These are phyloP conservation scores for Rhagoletis pomonella DNA, from an alignment of 1,140 invertebrate genomes.

Conservation along the genomic window DNA sequence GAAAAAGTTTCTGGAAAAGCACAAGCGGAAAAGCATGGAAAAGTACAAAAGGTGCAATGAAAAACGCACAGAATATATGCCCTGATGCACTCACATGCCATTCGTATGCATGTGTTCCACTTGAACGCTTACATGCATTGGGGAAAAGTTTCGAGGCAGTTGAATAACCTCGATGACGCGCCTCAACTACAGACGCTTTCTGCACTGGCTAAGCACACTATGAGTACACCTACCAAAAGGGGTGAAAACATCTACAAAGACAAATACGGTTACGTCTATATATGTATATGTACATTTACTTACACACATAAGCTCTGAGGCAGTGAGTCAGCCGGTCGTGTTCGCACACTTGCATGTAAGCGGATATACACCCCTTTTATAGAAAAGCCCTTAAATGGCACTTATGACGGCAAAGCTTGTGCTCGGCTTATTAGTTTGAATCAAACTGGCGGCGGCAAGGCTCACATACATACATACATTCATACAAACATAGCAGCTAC, in stretches of 20 bases:
- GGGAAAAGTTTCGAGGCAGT: not conserved
- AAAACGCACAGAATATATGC: not conserved
- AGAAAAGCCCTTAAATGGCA: slow-evolving; percentile 44
- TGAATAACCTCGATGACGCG: slow-evolving; percentile 38
- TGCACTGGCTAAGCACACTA: slow-evolving; percentile 14
- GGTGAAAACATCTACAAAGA: not conserved
- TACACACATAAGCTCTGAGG: not conserved
- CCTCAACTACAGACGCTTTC: slow-evolving; percentile 21
- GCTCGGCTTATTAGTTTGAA: slow-evolving; percentile 44
- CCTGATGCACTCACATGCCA: not conserved
- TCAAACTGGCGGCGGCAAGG: not conserved
- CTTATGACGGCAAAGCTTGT: slow-evolving; percentile 1
- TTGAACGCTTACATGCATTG: not conserved
- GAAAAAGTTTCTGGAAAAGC: not conserved
- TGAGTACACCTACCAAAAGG: not conserved
- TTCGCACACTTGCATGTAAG: not conserved
- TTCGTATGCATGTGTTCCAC: not conserved
- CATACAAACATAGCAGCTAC: not conserved
- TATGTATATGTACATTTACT: not conserved
- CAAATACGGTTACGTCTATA: not conserved
- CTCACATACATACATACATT: not conserved
- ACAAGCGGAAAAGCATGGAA: not conserved
- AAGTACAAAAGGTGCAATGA: not conserved
- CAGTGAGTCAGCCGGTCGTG: slow-evolving; percentile 20
- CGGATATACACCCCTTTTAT: slow-evolving; percentile 28